Evolutionary conservation across 1,140 invertebrate genomes (phyloP).

Genomic region (Sminthurides bifidus): DNA sequence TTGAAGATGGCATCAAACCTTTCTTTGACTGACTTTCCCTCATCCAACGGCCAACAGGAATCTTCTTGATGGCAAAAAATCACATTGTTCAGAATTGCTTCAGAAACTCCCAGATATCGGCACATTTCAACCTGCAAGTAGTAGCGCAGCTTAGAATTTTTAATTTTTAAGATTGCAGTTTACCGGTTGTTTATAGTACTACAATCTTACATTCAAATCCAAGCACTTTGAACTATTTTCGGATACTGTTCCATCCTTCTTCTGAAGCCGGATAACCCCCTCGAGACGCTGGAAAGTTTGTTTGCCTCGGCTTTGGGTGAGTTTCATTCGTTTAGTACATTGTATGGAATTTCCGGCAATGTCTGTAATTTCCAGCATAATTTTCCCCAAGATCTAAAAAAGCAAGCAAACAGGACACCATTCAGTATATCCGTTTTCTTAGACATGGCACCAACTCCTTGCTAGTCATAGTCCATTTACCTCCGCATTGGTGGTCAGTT

Average conservation of each 20-base stretch:
- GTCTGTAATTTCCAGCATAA: constrained; percentile 53
- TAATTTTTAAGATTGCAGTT: background rate
- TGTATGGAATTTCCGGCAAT: constrained; percentile 46
- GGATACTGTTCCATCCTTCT: constrained; percentile 34
- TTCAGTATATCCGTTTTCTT: background rate
- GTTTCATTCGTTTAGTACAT: constrained; percentile 50
- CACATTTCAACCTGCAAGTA: constrained; percentile 42
- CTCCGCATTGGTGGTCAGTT: constrained; percentile 46
- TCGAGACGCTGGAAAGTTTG: constrained; percentile 55
- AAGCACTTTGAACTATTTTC: constrained; percentile 51
- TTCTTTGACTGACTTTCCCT: constrained; percentile 84
- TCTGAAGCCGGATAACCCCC: constrained; percentile 43
- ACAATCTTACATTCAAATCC: constrained; percentile 48
- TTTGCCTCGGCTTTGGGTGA: constrained; percentile 42
- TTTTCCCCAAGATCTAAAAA: constrained; percentile 46
- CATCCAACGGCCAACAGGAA: constrained; percentile 88
- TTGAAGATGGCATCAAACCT: constrained; percentile 98
- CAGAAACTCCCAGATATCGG: constrained; percentile 69
- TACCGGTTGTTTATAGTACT: background rate
- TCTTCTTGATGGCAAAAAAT: constrained; percentile 52
- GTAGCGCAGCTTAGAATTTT: background rate
- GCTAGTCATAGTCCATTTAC: constrained; percentile 32
- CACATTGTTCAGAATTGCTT: constrained; percentile 88
- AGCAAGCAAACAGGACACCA: constrained; percentile 10
- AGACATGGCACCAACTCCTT: background rate